A percentile compares a stretch with the other conserved stretches of the same genome.
Conservation (phyloP, 2,888 invertebrate genomes). For the Drosophila ezoana region DNA sequence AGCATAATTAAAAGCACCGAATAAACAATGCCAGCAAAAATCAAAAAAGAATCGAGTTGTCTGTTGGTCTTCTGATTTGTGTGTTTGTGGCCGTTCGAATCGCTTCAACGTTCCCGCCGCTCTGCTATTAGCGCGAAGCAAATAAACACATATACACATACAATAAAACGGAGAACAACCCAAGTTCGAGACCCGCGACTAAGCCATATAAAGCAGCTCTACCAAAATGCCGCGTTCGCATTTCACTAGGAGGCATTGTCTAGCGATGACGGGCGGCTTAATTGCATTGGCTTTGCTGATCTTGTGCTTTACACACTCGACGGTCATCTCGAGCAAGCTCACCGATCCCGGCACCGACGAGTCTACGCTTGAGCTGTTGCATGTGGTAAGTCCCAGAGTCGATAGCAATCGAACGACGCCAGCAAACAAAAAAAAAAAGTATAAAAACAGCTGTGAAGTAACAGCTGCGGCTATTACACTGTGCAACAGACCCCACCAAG, state of each 20-base stretch:
- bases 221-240: conserved; percentile 82
- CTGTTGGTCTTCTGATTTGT: conserved; percentile 32
- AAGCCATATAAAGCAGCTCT: conserved; percentile 67
- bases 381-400: conserved; percentile 82
- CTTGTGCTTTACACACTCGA: conserved; percentile 76
- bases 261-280: conserved; percentile 81
- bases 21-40: conserved; percentile 30
- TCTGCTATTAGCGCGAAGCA: conserved; percentile 30
- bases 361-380: conserved; percentile 81
- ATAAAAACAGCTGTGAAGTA: conserved; percentile 2
- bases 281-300: conserved; percentile 76
- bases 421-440: background rate
- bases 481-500: background rate
- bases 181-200: conserved; percentile 21
- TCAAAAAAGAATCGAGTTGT: conserved; percentile 35
- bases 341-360: conserved; percentile 69
- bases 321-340: conserved; percentile 66
- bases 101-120: conserved; percentile 25
- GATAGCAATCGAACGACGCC: conserved; percentile 9
- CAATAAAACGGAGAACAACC: conserved; percentile 23
- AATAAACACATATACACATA: conserved; percentile 14
- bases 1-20: conserved; percentile 53
- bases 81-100: conserved; percentile 24
- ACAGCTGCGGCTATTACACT: conserved; percentile 43
- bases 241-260: conserved; percentile 81